Base-by-base conservation (phyloP, 2,113 vertebrate genomes). In the Atractosteus spatula region DNA sequence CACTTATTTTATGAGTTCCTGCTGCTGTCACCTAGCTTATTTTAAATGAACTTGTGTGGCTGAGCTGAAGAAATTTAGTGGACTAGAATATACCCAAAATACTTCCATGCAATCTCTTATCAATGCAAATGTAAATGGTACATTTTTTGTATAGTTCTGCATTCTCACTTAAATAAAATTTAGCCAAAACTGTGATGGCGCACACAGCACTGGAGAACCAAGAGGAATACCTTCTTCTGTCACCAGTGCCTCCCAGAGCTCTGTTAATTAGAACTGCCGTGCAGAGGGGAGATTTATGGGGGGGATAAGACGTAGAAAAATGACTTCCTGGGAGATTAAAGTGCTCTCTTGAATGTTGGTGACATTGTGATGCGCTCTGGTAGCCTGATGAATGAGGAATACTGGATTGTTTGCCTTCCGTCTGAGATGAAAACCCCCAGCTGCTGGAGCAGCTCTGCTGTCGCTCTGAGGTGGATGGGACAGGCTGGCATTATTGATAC, bases 41-140 rank as follows among this genome's bases (percentile, higher is more conserved):
- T 71, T 51, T 66, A 67, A 82, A 81, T 71, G 54, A 2, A 74
- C 72, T 42, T 73, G 41, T 29, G 29, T 29, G 29, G 29, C 29
- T 29, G 29, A 2, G 29, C 29, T 29, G 29, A 29, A 29, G 29
- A 29, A 29, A 29, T 29, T 1, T 29, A 29, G 29, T 29, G 29
- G 29, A 29, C 29, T 29, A 1, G 29, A 1, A 29, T 29, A 29
- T 29, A 29, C 29, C 29, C 29, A 29, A 29, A 29, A 29, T 29
- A 29, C 29, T 29, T 29, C 29, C 29, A 29, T 29, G 29, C 29
- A 29, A 29, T 29, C 29, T 29, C 29, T 29, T 29, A 29, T 29
- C 29, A 29, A 29, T 29, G 29, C 29, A 29, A 29, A 29, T 2
- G 29, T 29, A 29, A 29, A 29, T 29, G 29, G 29, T 29, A 29